Evolutionary conservation across 2,888 invertebrate genomes (phyloP).

Genomic region (Chesias legatella): DNA sequence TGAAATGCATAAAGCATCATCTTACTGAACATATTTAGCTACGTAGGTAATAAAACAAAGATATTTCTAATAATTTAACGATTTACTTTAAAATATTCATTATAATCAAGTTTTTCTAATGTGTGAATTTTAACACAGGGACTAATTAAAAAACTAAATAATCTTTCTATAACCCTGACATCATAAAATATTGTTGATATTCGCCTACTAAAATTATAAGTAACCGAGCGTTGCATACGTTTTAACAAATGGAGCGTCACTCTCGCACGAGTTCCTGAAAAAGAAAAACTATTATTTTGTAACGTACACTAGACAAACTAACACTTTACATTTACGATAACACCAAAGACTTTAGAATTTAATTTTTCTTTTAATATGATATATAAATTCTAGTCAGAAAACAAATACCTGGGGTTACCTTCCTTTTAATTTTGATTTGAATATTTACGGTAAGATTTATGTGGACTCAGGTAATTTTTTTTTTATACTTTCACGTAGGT

Average conservation of each 20-base stretch:
- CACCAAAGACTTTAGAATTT: no score
- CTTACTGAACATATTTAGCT: constrained; percentile 2
- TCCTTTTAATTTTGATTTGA: no score
- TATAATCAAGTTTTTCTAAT: constrained; percentile 68
- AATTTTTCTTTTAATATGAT: no score
- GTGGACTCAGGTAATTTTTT: no score
- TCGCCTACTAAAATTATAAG: constrained; percentile 84
- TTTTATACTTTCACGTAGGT: no score
- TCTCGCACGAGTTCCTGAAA: constrained; percentile 91
- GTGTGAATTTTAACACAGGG: constrained; percentile 63
- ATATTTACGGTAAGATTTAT: no score
- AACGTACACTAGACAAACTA: constrained; percentile 4
- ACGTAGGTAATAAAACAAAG: constrained; percentile 53
- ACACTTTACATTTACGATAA: background rate
- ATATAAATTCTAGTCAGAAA: no score
- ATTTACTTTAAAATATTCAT: constrained; percentile 80
- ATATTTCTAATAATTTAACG: constrained; percentile 75
- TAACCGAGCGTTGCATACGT: constrained; percentile 96
- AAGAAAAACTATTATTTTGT: constrained; percentile 38
- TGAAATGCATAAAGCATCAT: no score
- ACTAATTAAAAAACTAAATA: constrained; percentile 73
- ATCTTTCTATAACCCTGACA: constrained; percentile 64
- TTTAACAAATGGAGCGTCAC: constrained; percentile 95
- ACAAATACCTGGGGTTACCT: no score
- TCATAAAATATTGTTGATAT: constrained; percentile 68